A percentile compares a stretch with the other conserved stretches of the same genome.
Conservation (phyloP, 1,140 invertebrate genomes). For the Papilio helenus region DNA sequence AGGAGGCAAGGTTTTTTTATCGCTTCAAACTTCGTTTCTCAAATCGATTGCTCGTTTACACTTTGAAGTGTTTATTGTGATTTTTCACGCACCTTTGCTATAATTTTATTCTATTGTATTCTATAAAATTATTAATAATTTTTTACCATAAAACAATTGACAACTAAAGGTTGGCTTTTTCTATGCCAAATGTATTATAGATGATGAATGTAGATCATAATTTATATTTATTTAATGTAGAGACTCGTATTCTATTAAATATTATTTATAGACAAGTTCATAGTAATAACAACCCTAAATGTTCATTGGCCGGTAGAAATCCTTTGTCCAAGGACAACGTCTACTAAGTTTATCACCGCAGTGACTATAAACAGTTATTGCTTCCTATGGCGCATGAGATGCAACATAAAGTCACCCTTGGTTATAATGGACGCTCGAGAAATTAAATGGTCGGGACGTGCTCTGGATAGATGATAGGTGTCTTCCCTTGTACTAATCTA, state of each 20-base stretch:
- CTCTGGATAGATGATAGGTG: constrained; percentile 40
- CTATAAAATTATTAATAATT: neutral
- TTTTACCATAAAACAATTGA: neutral
- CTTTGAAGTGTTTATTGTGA: constrained; percentile 19
- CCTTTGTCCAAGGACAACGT: constrained; percentile 68
- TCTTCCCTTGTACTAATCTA: constrained; percentile 24
- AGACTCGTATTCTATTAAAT: neutral
- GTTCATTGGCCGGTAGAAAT: constrained; percentile 61
- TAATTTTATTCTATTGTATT: neutral
- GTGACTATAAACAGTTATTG: constrained; percentile 75
- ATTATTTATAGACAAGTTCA: constrained; percentile 5
- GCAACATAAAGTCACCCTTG: constrained; percentile 68
- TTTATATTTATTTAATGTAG: neutral
- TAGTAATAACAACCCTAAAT: constrained; percentile 55
- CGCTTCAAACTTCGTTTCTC: constrained; percentile 41
- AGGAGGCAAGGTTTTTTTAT: constrained; percentile 43
- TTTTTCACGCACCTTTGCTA: neutral
- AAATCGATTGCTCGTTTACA: constrained; percentile 26
- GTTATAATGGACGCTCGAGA: constrained; percentile 62
- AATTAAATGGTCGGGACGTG: constrained; percentile 65
- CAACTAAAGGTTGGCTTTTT: neutral
- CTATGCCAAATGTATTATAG: neutral
- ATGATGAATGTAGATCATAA: neutral
- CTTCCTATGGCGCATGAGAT: constrained; percentile 60
- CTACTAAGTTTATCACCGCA: constrained; percentile 69